Conservation (phyloP, 2,797 vertebrate genomes). For the Amblyopsis hoosieri region DNA sequence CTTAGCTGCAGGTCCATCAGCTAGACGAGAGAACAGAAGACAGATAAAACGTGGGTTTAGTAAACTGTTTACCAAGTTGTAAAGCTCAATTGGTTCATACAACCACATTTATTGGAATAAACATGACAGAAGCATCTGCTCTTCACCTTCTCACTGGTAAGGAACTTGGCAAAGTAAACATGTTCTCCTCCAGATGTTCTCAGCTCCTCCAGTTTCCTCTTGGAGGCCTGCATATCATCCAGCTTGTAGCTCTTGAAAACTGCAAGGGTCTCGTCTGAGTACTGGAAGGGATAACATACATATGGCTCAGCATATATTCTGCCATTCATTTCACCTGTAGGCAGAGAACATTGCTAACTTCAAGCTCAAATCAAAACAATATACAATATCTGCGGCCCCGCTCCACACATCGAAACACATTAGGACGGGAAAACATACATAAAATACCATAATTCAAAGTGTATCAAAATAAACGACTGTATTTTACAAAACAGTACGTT, state of each 20-base stretch:
- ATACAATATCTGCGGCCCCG: too few species aligned
- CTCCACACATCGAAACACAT: too few species aligned
- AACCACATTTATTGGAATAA: background rate
- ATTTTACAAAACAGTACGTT: too few species aligned
- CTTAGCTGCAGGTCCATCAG: constrained; percentile 98
- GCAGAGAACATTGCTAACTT: too few species aligned
- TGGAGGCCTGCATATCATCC: constrained; percentile 96
- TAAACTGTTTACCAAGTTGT: background rate
- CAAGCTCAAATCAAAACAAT: too few species aligned
- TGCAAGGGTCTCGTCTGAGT: constrained; percentile 93
- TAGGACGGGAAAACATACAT: too few species aligned
- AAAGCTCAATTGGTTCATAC: too few species aligned
- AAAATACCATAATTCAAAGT: too few species aligned
- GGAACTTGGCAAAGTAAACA: constrained; percentile 97
- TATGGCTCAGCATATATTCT: background rate
- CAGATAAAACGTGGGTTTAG: background rate
- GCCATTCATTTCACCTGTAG: too few species aligned
- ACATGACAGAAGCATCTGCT: background rate
- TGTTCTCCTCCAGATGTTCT: constrained; percentile 89
- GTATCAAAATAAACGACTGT: too few species aligned
- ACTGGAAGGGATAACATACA: constrained; percentile 73
- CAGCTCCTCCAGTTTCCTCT: constrained; percentile 93
- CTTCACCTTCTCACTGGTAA: constrained; percentile 96
- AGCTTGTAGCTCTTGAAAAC: constrained; percentile 98
- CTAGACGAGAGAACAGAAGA: constrained; percentile 64